Base-by-base conservation (phyloP, 2,113 vertebrate genomes). In the Tylochromis polylepis region DNA sequence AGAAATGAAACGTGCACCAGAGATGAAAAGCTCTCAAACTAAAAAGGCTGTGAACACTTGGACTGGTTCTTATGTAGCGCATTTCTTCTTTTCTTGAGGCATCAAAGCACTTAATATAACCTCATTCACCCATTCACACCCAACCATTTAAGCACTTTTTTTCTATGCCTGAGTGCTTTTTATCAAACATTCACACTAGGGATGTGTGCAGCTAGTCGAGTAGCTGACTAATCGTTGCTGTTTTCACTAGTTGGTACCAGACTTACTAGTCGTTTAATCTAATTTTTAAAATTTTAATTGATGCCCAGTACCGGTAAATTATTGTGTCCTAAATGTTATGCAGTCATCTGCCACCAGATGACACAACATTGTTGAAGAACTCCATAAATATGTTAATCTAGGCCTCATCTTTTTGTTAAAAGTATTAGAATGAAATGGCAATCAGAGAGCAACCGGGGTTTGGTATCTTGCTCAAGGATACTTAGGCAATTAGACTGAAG, bases 131-230 rank as follows among this genome's bases (percentile, higher is more conserved):
- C 29, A 29, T 29, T 29, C 20, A 55, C 20, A 55, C 53, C 53
- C 53, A 55, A 22, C 53, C 5, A 55, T 55, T 55, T 55, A 55
- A 55, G 20, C 53, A 1, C 53, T 11, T 22, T 55, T 31, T 55
- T 55, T 22, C 53, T 55, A 55, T 1, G 22, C 10, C 53, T 55
- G 22, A 22, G 53, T 55, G 53, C 53, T 55, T 55, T 55, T 22
- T 55, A 55, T 22, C 20, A 22, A 55, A 55, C 53, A 22, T 22
- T 55, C 10, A 55, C 53, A 55, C 20, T 55, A 55, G 51, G 20
- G 20, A 55, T 55, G 51, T 55, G 20, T 3, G 0, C 53, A 55
- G 22, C 53, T 55, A 55, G 3, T 55, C 2, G 0, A 55, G 53
- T 22, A 55, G 20, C n/a, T 22, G n/a, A 22, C 20, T 11, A 22